These are phyloP conservation scores for Daktulosphaira vitifoliae DNA, from an alignment of 1,140 invertebrate species.

Conservation along the genomic window DNA sequence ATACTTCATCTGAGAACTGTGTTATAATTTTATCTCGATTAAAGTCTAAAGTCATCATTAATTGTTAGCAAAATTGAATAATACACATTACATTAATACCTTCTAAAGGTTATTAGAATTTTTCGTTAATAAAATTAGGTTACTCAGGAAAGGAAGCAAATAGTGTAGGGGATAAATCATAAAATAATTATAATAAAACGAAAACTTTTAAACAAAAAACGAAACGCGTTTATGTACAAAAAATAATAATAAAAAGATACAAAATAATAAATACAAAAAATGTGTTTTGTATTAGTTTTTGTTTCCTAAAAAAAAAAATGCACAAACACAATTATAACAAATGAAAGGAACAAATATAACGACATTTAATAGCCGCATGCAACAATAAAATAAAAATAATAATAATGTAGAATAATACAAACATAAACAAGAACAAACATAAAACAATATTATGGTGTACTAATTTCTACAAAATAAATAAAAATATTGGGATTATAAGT, in stretches of 20 bases:
- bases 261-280: constrained; percentile 21
- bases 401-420: constrained; percentile 29
- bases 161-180: no score
- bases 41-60: no score
- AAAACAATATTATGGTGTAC: constrained; percentile 23
- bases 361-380: constrained; percentile 10
- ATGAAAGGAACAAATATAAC: constrained; percentile 21
- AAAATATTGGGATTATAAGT: constrained; percentile 18
- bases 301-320: constrained; percentile 8
- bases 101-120: no score
- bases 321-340: constrained; percentile 25
- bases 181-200: constrained; percentile 1
- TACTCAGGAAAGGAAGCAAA: no score
- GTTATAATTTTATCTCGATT: no score
- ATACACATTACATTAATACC: no score
- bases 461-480: constrained; percentile 30
- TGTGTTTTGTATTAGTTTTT: neutral
- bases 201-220: constrained; percentile 21
- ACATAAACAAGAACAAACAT: constrained; percentile 31
- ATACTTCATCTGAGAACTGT: no score
- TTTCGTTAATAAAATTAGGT: no score
- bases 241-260: constrained; percentile 33
- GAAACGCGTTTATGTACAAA: constrained; percentile 30
- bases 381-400: constrained; percentile 32
- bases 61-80: no score